Percentiles rank a stretch among this genome's conserved stretches.
Conservation (phyloP, 1,140 invertebrate genomes). For the Theocolax elegans region DNA sequence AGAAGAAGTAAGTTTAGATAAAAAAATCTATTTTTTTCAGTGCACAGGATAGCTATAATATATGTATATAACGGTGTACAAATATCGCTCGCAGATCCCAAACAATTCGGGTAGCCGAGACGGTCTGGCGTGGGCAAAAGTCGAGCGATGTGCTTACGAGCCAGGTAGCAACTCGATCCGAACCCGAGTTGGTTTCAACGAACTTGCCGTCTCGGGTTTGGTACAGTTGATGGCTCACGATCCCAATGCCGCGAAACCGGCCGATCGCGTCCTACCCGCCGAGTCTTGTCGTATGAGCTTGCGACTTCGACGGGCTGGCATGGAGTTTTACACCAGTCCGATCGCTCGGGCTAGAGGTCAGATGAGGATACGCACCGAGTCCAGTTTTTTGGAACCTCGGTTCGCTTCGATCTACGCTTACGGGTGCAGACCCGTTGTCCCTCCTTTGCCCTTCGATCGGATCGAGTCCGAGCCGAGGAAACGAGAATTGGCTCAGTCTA, state of each 20-base stretch:
- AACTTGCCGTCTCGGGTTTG: constrained; percentile 80
- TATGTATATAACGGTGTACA: no score
- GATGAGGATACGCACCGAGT: constrained; percentile 81
- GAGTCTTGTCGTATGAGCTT: constrained; percentile 82
- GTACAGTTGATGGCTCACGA: constrained; percentile 72
- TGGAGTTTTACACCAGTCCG: constrained; percentile 74
- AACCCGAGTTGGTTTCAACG: constrained; percentile 80
- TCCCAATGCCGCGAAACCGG: constrained; percentile 55
- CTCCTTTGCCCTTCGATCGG: background rate
- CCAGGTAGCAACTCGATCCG: constrained; percentile 78
- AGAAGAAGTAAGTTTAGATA: no score
- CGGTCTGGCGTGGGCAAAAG: constrained; percentile 61
- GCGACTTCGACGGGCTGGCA: constrained; percentile 78
- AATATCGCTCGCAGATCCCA: no score
- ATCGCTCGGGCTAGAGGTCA: constrained; percentile 70
- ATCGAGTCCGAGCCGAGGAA: constrained; percentile 23
- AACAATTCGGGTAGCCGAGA: constrained; percentile 29
- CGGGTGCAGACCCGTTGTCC: constrained; percentile 69
- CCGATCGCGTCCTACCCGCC: constrained; percentile 50
- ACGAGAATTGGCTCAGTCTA: background rate
- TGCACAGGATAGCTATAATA: no score
- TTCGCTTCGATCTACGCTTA: constrained; percentile 87
- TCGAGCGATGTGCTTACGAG: constrained; percentile 80
- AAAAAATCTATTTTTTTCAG: no score
- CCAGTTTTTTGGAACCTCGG: constrained; percentile 83